phyloP scores from a whole-genome alignment of 2,888 invertebrate species.

The Calliopum simillimum region DNA sequence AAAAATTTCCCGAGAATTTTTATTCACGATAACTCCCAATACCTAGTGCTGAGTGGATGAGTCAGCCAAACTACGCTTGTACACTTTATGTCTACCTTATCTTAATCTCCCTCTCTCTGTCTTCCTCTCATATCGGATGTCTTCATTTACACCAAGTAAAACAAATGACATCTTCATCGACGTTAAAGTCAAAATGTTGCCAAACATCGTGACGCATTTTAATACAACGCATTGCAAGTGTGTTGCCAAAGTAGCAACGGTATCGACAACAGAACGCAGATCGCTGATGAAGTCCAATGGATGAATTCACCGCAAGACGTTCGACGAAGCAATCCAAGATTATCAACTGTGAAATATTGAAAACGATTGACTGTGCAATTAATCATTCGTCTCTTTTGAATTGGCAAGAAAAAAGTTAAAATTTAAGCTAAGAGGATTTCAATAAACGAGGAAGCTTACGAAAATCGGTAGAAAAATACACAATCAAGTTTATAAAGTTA shows the following conservation, averaged over 20 bases:
- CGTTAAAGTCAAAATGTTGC: conserved; percentile 5
- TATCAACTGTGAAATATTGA: conserved; percentile 12
- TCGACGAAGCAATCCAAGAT: neutral
- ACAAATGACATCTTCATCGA: conserved; percentile 21
- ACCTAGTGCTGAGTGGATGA: too few species aligned
- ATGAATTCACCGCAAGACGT: too few species aligned
- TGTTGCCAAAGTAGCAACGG: too few species aligned
- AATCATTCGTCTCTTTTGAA: neutral
- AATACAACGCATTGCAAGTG: neutral
- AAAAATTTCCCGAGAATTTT: too few species aligned
- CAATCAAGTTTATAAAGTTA: too few species aligned
- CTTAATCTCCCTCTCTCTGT: neutral
- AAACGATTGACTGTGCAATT: conserved; percentile 18
- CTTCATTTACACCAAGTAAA: conserved; percentile 8
- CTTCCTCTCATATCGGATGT: neutral
- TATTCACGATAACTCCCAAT: too few species aligned
- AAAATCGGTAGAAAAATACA: neutral
- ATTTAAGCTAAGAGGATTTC: conserved; percentile 17
- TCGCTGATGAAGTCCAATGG: conserved; percentile 5
- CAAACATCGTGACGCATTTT: neutral
- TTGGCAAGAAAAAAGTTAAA: neutral
- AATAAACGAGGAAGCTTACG: neutral
- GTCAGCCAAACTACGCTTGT: neutral
- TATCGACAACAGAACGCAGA: neutral
- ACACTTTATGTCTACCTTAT: neutral